phyloP scores from a whole-genome alignment of 30 jellyfish, hydroid and myxozoan species.

The Morbakka virulenta region DNA sequence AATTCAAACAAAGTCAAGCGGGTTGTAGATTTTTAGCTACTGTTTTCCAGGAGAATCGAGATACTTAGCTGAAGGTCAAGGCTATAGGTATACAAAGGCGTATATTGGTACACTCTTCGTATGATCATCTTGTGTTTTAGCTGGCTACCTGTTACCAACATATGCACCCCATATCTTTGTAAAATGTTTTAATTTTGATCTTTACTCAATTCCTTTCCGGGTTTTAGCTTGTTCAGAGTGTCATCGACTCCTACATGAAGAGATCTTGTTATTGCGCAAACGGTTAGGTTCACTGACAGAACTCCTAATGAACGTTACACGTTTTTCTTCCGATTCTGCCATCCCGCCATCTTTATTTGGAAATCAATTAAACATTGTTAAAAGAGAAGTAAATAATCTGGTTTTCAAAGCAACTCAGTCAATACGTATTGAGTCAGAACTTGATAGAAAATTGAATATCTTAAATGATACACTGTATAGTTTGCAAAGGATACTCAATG shows the following conservation, averaged over 20 bases:
- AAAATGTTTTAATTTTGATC: too few species aligned
- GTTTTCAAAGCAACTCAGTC: constrained; percentile 32
- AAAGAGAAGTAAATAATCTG: constrained; percentile 11
- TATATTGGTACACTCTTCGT: too few species aligned
- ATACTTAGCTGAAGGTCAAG: too few species aligned
- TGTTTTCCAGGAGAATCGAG: too few species aligned
- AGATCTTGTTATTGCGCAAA: constrained; percentile 57
- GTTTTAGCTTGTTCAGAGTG: constrained; percentile 69
- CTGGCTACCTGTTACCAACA: too few species aligned
- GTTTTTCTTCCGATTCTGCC: constrained; percentile 25
- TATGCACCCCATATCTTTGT: too few species aligned
- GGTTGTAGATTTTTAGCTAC: too few species aligned
- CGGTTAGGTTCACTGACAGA: constrained; percentile 23
- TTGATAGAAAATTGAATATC: constrained; percentile 39
- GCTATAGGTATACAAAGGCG: too few species aligned
- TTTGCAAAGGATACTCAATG: constrained; percentile 31
- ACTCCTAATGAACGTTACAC: constrained; percentile 11
- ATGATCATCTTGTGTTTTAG: too few species aligned
- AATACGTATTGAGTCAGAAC: constrained; percentile 32
- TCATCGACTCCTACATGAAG: constrained; percentile 69
- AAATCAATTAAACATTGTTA: constrained; percentile 13
- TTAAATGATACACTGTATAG: constrained; percentile 39
- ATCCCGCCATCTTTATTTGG: constrained; percentile 31
- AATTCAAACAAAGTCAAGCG: too few species aligned
- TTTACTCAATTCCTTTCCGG: too few species aligned